Evolutionary conservation across 2,113 vertebrate genomes (phyloP), one percentile per base, ranked within the genome.

Genomic region (Hemibagrus wyckioides): DNA sequence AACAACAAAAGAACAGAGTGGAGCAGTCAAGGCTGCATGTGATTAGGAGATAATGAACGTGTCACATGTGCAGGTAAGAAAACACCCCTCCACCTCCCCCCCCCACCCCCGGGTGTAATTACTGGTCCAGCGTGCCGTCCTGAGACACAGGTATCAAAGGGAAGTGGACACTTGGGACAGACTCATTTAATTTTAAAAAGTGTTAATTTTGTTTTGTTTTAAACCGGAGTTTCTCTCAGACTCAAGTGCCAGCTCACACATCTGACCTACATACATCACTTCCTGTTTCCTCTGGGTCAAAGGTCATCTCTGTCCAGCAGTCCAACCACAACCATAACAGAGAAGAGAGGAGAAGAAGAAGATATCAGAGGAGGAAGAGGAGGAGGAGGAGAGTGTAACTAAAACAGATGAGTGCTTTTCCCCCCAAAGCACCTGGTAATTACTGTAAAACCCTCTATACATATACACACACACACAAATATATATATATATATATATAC

Each of bases 21-120:
- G 8, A 93, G 93, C 91, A 94, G 91, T 92, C 91, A 86, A 90
- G 85, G 89, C 92, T 94, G 95, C 94, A 95, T 95, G 94, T 95
- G 93, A 96, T 95, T 94, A 95, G 93, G 86, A 85, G 90, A 93
- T 95, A 95, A 96, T 95, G 94, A 95, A 95, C 92, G 91, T 95
- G 95, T 95, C 95, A 95, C 95, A 95, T 94, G 92, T 92, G 90
- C 91, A 95, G 95, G 95, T 95, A 94, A 94, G 92, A 88, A 89
- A 91, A 91, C 15, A 4, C n/a, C 23, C n/a, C n/a, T 11, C 23
- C n/a, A n/a, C 25, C 67, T 19, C 17, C 3, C 88, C 91, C 75
- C 75, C 92, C 85, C 94, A 93, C 90, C 86, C 88, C 59, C n/a
- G 57, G 89, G 88, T 84, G 86, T 96, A 95, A 95, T 94, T 96